Percentiles rank a stretch among this genome's conserved stretches.
Conservation (phyloP, 2,113 vertebrate genomes). For the Seriola rivoliana region DNA sequence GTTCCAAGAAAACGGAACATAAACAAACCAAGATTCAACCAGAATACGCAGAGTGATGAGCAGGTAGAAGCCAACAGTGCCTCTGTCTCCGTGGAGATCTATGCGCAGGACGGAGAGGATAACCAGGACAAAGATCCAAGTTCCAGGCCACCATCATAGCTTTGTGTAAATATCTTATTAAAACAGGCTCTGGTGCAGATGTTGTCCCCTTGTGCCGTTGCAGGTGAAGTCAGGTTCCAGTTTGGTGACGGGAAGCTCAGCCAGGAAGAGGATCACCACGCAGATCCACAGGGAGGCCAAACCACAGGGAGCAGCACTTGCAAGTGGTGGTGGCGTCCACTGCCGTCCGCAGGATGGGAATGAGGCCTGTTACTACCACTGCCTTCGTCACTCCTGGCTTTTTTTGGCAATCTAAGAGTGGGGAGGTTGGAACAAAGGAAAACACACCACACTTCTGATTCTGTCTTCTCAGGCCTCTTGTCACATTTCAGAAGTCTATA, state of each 20-base stretch:
- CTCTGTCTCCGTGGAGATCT: constrained; percentile 70
- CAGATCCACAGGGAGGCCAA: constrained; percentile 66
- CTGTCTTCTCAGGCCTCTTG: too few species aligned
- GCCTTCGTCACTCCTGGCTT: constrained; percentile 62
- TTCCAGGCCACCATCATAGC: constrained; percentile 48
- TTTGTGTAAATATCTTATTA: constrained; percentile 15
- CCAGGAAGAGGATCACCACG: constrained; percentile 62
- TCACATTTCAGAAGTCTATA: too few species aligned
- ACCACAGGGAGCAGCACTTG: constrained; percentile 63
- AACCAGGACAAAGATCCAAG: constrained; percentile 72
- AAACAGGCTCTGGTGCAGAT: constrained; percentile 4
- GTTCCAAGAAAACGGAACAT: constrained; percentile 65
- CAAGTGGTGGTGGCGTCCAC: constrained; percentile 64
- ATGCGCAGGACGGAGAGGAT: constrained; percentile 65
- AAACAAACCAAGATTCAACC: constrained; percentile 73
- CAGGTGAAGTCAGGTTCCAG: constrained; percentile 66
- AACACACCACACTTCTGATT: too few species aligned
- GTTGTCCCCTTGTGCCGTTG: not conserved
- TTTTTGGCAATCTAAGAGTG: not conserved
- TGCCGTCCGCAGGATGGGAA: constrained; percentile 57
- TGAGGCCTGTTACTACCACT: constrained; percentile 72
- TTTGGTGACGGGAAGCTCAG: constrained; percentile 58
- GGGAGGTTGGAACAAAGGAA: not conserved
- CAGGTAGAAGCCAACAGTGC: constrained; percentile 70
- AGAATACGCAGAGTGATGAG: constrained; percentile 63